phyloP scores from a whole-genome alignment of 2,113 vertebrate species.

The Brienomyrus brachyistius region DNA sequence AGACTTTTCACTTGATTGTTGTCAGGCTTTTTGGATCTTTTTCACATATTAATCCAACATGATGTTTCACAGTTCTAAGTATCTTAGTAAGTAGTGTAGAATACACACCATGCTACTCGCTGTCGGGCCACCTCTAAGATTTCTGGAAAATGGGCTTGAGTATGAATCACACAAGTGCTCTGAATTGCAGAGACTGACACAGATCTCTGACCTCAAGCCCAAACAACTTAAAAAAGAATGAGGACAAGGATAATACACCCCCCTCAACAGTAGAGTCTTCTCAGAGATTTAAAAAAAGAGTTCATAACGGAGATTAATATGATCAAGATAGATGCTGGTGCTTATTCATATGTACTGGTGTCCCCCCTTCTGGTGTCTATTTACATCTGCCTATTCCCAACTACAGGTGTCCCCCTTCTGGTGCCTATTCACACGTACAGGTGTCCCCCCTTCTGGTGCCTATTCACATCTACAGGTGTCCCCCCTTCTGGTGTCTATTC shows the following conservation, averaged over 20 bases:
- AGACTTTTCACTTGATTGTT: not conserved
- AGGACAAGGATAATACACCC: not conserved
- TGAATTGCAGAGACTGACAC: not conserved
- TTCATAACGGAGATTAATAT: not conserved
- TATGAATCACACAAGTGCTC: not conserved
- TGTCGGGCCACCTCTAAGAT: not conserved
- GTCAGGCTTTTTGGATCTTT: not conserved
- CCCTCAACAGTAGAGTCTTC: not conserved
- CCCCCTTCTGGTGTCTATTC: constrained; percentile 17
- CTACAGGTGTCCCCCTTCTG: not conserved
- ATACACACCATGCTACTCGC: not conserved
- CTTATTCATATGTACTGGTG: too few species aligned
- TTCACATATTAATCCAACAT: not conserved
- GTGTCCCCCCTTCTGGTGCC: constrained; percentile 11
- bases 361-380: too few species aligned
- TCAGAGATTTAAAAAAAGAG: not conserved
- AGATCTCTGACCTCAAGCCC: not conserved
- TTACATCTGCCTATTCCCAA: too few species aligned
- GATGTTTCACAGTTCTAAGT: not conserved
- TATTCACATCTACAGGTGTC: not conserved
- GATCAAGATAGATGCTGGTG: too few species aligned
- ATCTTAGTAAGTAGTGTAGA: not conserved
- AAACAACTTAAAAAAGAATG: not conserved
- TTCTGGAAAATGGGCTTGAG: not conserved
- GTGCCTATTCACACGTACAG: not conserved